A percentile compares a stretch with the other conserved stretches of the same genome.
phyloP scores from a whole-genome alignment of 2,888 invertebrate genomes.

The Eupithecia insigniata region DNA sequence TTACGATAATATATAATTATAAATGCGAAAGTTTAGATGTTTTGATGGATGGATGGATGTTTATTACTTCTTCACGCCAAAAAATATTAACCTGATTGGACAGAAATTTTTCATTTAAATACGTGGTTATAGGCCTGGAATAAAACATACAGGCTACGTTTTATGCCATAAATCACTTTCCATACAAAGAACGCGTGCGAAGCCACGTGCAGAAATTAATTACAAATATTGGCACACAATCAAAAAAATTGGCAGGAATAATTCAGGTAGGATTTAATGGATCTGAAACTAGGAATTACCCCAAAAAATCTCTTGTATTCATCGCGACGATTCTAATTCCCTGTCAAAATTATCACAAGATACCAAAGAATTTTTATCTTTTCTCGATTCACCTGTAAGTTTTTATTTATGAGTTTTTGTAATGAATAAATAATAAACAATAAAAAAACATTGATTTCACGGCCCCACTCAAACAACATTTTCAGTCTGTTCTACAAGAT shows the following conservation, averaged over 20 bases:
- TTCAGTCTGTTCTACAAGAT: slow-evolving; percentile 63
- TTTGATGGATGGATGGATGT: no score
- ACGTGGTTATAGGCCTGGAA: no score
- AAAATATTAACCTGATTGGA: no score
- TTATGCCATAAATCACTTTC: no score
- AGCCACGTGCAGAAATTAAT: no score
- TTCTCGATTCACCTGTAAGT: background rate
- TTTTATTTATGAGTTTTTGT: background rate
- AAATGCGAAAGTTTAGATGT: no score
- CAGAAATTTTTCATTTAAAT: no score
- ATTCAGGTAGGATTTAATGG: background rate
- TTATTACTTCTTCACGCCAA: no score
- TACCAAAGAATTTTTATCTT: background rate
- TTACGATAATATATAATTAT: no score
- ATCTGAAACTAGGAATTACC: background rate
- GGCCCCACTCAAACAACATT: slow-evolving; percentile 56
- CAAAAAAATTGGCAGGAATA: background rate
- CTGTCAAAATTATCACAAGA: background rate
- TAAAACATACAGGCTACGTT: no score
- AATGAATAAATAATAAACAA: slow-evolving; percentile 39
- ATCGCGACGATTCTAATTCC: background rate
- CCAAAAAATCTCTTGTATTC: background rate
- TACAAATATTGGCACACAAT: background rate
- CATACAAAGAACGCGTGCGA: no score
- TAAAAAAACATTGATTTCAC: slow-evolving; percentile 50